Conservation (phyloP, 2,888 invertebrate species). For the Thymelicus sylvestris region DNA sequence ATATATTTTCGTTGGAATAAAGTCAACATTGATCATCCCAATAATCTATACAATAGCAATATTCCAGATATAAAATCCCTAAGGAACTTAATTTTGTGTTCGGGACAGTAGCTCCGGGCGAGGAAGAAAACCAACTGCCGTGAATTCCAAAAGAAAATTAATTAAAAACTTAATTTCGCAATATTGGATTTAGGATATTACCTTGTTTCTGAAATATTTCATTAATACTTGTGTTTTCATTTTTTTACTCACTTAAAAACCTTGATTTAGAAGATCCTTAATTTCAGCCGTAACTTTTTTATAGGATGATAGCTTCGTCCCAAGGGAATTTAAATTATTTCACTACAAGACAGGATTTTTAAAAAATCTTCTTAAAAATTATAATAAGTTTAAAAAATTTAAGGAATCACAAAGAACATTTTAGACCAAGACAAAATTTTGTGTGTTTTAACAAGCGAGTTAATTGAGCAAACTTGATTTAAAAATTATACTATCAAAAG, state of each 20-base stretch:
- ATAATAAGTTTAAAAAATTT: background rate
- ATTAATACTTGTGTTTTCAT: constrained; percentile 44
- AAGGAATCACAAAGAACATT: background rate
- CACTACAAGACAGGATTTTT: constrained; percentile 7
- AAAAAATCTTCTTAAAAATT: background rate
- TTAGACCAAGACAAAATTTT: background rate
- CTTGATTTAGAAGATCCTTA: constrained; percentile 26
- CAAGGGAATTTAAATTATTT: constrained; percentile 23
- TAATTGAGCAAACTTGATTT: constrained; percentile 1
- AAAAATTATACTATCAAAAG: background rate
- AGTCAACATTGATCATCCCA: background rate
- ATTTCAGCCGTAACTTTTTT: constrained; percentile 28
- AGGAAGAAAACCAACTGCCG: constrained; percentile 60
- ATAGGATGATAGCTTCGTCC: constrained; percentile 23
- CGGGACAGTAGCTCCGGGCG: constrained; percentile 55
- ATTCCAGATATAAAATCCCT: constrained; percentile 46
- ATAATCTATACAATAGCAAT: constrained; percentile 45
- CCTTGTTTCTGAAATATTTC: constrained; percentile 53
- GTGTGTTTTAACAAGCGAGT: background rate
- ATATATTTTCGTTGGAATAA: constrained; percentile 2
- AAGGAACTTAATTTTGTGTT: constrained; percentile 56
- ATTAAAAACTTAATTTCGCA: constrained; percentile 74
- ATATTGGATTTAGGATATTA: constrained; percentile 66
- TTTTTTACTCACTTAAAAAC: constrained; percentile 28
- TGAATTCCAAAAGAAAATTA: constrained; percentile 70